Evolutionary conservation across 30 jellyfish, hydroid and myxozoan species (phyloP).

Genomic region (Turritopsis dohrnii): DNA sequence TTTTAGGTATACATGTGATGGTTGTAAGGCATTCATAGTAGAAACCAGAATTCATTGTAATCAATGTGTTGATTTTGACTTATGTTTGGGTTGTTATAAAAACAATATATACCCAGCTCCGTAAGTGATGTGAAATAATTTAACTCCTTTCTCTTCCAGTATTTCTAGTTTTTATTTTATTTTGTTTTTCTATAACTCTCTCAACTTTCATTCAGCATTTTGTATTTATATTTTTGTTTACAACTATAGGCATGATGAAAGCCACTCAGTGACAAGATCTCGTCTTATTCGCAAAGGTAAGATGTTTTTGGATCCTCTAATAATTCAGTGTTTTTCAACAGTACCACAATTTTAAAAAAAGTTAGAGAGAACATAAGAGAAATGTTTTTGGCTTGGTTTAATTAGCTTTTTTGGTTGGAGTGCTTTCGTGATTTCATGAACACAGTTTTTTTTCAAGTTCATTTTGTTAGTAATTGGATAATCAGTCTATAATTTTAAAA

Average conservation of each 20-base stretch:
- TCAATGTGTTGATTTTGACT: constrained; percentile 76
- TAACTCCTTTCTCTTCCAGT: background rate
- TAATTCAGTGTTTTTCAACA: no score
- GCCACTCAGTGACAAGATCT: constrained; percentile 25
- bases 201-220: no score
- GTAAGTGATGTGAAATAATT: constrained; percentile 37
- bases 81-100: constrained; percentile 78
- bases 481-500: no score
- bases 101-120: constrained; percentile 38
- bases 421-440: background rate
- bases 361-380: no score
- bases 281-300: constrained; percentile 37
- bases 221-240: background rate
- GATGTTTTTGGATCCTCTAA: background rate
- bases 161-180: no score
- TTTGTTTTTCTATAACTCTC: no score
- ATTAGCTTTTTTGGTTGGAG: background rate
- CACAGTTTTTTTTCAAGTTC: background rate
- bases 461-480: no score
- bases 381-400: no score
- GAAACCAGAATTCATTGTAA: constrained; percentile 84
- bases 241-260: constrained; percentile 11
- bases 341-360: no score
- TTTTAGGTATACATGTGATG: constrained; percentile 68
- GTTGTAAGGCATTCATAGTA: constrained; percentile 68